Conservation (phyloP, 2,888 invertebrate species). For the Deilephila elpenor region DNA sequence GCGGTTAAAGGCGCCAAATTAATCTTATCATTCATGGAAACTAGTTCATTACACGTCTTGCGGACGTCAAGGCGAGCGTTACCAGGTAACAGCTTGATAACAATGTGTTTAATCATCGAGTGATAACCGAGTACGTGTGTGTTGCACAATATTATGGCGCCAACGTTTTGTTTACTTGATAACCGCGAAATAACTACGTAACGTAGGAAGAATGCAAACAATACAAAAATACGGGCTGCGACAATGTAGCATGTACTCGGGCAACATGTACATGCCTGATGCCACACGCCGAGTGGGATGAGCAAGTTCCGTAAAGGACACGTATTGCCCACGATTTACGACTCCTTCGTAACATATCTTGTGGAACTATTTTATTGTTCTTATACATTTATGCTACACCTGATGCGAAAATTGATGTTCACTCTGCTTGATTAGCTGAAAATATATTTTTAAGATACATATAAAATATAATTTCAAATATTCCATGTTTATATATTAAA, state of each 20-base stretch:
- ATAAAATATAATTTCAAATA: too few relatives aligned
- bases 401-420: not conserved
- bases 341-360: not conserved
- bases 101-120: constrained; percentile 55
- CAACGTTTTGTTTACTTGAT: constrained; percentile 57
- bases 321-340: constrained; percentile 15
- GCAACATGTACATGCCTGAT: not conserved
- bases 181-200: constrained; percentile 36
- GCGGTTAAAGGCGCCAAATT: constrained; percentile 61
- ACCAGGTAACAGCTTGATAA: constrained; percentile 62
- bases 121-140: constrained; percentile 43
- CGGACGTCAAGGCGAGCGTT: constrained; percentile 55
- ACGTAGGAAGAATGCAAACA: constrained; percentile 19
- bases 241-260: constrained; percentile 6
- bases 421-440: not conserved
- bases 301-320: constrained; percentile 15
- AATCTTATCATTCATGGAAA: constrained; percentile 69
- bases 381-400: not conserved
- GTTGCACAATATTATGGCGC: constrained; percentile 49
- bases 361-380: not conserved
- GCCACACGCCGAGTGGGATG: not conserved
- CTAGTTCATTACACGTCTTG: constrained; percentile 62
- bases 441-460: too few relatives aligned
- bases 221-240: not conserved
- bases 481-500: too few relatives aligned